These are phyloP conservation scores for Sylvia atricapilla DNA, from an alignment of 2,113 vertebrate species.

Conservation along the genomic window DNA sequence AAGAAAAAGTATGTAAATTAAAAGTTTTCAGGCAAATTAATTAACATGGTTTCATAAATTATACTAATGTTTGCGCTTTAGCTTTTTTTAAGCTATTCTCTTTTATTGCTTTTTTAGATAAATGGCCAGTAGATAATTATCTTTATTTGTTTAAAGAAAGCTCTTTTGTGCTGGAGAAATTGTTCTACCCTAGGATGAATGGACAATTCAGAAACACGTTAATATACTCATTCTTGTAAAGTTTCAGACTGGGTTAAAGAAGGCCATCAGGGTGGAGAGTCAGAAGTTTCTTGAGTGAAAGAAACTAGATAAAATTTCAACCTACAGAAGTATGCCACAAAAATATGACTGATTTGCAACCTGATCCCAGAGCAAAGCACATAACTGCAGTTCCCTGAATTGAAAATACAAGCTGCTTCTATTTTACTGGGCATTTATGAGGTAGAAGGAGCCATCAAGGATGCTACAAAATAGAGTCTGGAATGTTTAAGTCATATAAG, in stretches of 20 bases:
- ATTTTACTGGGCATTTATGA: conserved; percentile 40
- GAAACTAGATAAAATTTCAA: not conserved
- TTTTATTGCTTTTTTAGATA: not conserved
- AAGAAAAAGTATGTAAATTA: not conserved
- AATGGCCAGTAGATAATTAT: not conserved
- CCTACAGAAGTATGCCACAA: conserved; percentile 14
- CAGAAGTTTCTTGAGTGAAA: not conserved
- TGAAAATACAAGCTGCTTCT: conserved; percentile 57
- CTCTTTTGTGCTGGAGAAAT: not conserved
- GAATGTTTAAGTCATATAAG: not conserved
- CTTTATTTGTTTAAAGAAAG: not conserved
- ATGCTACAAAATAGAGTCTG: conserved; percentile 6
- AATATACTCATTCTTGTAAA: not conserved
- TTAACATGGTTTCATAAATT: not conserved
- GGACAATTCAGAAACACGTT: not conserved
- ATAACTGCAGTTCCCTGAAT: conserved; percentile 22
- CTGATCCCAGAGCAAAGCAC: conserved; percentile 25
- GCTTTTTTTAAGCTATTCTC: not conserved
- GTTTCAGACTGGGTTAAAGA: not conserved
- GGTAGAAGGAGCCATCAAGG: conserved; percentile 30
- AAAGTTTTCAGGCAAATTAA: not conserved
- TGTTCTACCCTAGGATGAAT: not conserved
- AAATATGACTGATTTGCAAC: conserved; percentile 49
- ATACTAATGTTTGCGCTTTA: not conserved
- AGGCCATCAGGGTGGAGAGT: not conserved